Base-by-base conservation (phyloP, 2,113 vertebrate species). In the Stigmatopora argus region DNA sequence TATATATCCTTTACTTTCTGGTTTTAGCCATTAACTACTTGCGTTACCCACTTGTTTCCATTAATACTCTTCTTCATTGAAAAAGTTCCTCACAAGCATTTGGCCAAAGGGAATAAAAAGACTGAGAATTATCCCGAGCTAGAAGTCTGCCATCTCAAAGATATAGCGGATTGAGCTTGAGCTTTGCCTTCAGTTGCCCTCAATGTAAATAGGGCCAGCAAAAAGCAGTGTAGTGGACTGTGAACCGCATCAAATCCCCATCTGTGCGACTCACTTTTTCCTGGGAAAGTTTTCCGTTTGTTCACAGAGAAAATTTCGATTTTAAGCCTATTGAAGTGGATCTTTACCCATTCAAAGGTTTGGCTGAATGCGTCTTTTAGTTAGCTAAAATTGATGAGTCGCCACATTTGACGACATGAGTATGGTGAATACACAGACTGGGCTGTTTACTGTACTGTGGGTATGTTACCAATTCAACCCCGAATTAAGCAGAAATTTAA, bases 301-400 rank as follows among this genome's bases (percentile, higher is more conserved):
- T 91, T 90, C 82, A 67, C 78, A 82, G 77, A 78, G 85, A 87
- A 89, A 91, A 90, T 89, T 86, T 88, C 87, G 87, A 90, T 89
- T 90, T 89, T 90, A 92, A 91, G 89, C 89, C 89, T 87, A 91
- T 91, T 91, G 90, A 91, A 90, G 88, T 86, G 55, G 84, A 89
- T 91, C 85, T 88, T 72, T 83, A 78, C 80, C 87, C 82, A 67
- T 86, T 88, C 73, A 86, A 85, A 89, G 84, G 85, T 89, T 85
- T 80, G 80, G 82, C 81, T 89, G 87, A 89, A 86, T 88, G 77
- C 77, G 80, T 85, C 78, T 67, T 82, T 81, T 85, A 83, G 85
- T 84, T 83, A 13, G 35, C 58, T 44, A 60, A 47, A 64, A 15
- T 62, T 2, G 15, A 49, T 52, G 26, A 64, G 12, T 35, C 47